Base-by-base conservation (phyloP, 2,797 vertebrate species). In the Argyrosomus regius region DNA sequence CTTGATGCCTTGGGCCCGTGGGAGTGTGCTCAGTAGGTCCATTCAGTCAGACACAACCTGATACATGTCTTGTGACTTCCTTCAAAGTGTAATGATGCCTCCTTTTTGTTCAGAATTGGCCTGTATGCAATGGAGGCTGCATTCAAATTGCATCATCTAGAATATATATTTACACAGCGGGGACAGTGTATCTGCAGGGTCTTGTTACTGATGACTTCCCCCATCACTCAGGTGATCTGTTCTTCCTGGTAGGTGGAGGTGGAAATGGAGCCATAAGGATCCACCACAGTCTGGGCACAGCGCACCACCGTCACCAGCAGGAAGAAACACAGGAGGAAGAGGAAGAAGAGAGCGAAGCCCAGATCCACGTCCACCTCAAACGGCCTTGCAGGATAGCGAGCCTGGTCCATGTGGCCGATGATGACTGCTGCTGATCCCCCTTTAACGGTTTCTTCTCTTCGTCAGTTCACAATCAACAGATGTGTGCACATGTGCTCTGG, bases 171-270 rank as follows among this genome's bases (percentile, higher is more conserved):
- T 1, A 61, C 48, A 39, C 13, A 76, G 16, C 46, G 22, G 17
- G 6, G 11, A 57, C 16, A 58, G 28, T 60, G 18, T 1, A 22
- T 67, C 48, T 24, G 14, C 5, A 59, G 53, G 53, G 49, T 76
- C 24, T 16, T 17, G 1, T 52, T 6, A 46, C 6, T 22, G 45
- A 20, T 20, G 24, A 24, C 54, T 52, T 35, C 22, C 3, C 26
- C 39, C 20, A 11, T 18, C 20, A 31, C 70, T 94, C 88, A 94
- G 78, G 85, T 95, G 75, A 96, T 96, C 89, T 96, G 96, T 86
- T 96, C 96, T 85, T 96, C 96, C 83, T 96, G 95, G 84, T 96
- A 96, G 63, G 95, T 95, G 69, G 96, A 96, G 79, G 95, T 96
- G 18, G 96, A 94, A 80, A 96, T 96, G 58, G 94, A 93, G 58